Conservation (phyloP, 1,140 invertebrate species). For the Wiebesia pumilae region DNA sequence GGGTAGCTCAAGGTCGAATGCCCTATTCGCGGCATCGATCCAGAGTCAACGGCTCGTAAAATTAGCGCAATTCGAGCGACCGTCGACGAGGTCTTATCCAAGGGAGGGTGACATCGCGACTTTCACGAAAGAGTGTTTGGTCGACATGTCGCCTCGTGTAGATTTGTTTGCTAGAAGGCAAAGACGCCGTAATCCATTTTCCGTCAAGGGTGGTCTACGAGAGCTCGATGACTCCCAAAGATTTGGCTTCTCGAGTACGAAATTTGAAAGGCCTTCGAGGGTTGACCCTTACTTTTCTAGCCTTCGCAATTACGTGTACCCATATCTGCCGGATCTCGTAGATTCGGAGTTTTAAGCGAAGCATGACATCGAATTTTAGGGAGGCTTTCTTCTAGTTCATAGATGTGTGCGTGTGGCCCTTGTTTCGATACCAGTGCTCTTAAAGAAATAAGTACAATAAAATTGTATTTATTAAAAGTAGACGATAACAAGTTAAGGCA, state of each 20-base stretch:
- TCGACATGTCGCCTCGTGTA: background rate
- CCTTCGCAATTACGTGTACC: background rate
- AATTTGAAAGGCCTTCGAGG: background rate
- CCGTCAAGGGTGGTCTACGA: background rate
- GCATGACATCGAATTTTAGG: background rate
- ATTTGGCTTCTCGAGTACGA: background rate
- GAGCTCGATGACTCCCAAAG: background rate
- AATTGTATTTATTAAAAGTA: background rate
- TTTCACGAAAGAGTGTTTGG: background rate
- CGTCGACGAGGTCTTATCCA: background rate
- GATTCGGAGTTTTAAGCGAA: background rate
- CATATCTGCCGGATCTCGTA: background rate
- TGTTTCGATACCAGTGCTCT: background rate
- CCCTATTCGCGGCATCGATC: conserved; percentile 62
- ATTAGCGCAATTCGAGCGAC: conserved; percentile 59
- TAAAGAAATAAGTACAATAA: background rate
- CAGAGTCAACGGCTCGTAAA: conserved; percentile 75
- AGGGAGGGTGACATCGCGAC: background rate
- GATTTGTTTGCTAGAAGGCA: background rate
- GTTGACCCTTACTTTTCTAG: background rate
- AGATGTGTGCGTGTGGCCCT: background rate
- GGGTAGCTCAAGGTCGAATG: background rate
- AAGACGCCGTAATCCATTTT: background rate
- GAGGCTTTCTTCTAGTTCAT: background rate
- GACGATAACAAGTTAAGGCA: background rate